Evolutionary conservation across 1,140 invertebrate genomes (phyloP), one percentile per base, ranked within the genome.

Genomic region (Drosophila lacertosa): DNA sequence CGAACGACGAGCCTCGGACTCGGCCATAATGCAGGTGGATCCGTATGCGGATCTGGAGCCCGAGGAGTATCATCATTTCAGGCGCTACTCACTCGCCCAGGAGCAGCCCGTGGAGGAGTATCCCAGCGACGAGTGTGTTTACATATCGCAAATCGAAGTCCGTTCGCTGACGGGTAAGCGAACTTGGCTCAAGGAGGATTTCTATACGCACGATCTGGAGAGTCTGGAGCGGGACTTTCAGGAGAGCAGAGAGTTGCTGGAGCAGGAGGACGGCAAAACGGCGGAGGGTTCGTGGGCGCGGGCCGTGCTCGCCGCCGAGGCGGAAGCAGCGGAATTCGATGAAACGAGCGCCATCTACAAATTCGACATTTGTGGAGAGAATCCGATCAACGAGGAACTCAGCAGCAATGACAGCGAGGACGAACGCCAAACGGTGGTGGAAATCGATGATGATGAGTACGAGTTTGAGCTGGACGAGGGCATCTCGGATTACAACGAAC

Each of bases 21-120:
- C 90, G 18, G 88, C 90, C 0, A 35, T 90, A 0, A 77, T 91
- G 11, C 70, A 74, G 24, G 55, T 51, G 2, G 71, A 78, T 29
- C 59, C 68, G 5, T 44, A 42, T 57, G 47, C 35, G 0, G 63
- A 90, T 0, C 9, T 91, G 13, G 90, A 91, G 6, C 89, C 88
- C 0, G 90, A 91, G 15, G 90, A 91, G 15, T 91, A 91, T 60
- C 90, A 91, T 65, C 90, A 91, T 26, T 91, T 78, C 35, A 59
- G 90, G 0, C 78, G 90, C 26, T 91, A 81, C 13, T 91, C 90
- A 0, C 48, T 91, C 18, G 76, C 82, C 6, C 90, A 91, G 59
- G 90, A 91, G 51, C 73, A 89, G 16, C 88, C 80, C 0, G 74
- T 88, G 2, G 90, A 91, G 62, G 81, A 90, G 37, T 91, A 91